phyloP scores from a whole-genome alignment of 1,140 invertebrate species.

The Telenomus remus region DNA sequence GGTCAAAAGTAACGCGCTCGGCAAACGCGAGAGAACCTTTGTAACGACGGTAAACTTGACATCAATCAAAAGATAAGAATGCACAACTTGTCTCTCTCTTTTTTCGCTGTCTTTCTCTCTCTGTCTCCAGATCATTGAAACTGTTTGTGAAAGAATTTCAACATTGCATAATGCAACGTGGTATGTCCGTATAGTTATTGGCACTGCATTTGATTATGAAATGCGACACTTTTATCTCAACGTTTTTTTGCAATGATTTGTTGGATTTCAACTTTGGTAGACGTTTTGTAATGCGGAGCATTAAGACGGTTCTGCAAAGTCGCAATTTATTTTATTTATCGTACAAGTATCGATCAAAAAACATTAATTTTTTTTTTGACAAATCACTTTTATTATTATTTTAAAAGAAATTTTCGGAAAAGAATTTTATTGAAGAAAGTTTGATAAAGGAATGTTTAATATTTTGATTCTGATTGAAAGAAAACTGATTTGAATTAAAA shows the following conservation, averaged over 20 bases:
- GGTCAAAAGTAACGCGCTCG: conserved; percentile 18
- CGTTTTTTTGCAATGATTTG: conserved; percentile 25
- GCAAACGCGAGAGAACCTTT: conserved; percentile 19
- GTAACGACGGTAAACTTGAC: conserved; percentile 44
- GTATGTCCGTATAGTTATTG: conserved; percentile 20
- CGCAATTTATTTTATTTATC: not conserved
- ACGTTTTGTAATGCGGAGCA: conserved; percentile 32
- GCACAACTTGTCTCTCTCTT: not conserved
- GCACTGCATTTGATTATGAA: conserved; percentile 50
- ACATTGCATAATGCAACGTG: conserved; percentile 29
- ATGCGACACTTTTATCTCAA: conserved; percentile 53
- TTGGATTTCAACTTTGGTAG: conserved; percentile 39
- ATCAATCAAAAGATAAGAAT: conserved; percentile 53
- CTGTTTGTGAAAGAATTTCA: conserved; percentile 39
- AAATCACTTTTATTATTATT: no score
- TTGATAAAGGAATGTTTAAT: not conserved
- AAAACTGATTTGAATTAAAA: no score
- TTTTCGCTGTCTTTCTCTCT: conserved; percentile 33
- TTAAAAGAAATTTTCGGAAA: no score
- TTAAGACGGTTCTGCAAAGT: not conserved
- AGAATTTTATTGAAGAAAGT: no score
- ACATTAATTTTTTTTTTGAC: no score
- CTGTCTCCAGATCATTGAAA: conserved; percentile 5
- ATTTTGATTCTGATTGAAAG: conserved; percentile 10
- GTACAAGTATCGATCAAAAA: no score